Percentiles rank a stretch among this genome's conserved stretches.
phyloP scores from a whole-genome alignment of 2,888 invertebrate species.

The Altica lythri region DNA sequence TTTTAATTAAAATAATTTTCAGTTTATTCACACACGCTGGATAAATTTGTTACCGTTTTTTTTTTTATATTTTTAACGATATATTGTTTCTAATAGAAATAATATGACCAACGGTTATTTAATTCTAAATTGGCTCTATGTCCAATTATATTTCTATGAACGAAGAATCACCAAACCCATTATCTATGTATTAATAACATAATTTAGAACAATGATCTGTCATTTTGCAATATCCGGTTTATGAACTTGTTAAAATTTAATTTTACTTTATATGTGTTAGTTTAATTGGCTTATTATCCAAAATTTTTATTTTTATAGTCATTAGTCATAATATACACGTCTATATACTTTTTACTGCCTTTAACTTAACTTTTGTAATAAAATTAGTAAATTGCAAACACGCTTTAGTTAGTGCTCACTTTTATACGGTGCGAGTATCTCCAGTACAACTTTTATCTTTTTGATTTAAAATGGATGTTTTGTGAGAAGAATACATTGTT shows the following conservation, averaged over 20 bases:
- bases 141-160: slow-evolving; percentile 12
- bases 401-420: too few species aligned
- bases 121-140: slow-evolving; percentile 18
- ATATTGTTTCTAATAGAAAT: slow-evolving; percentile 41
- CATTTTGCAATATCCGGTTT: slow-evolving; percentile 8
- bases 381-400: too few species aligned
- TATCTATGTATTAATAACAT: slow-evolving; percentile 1
- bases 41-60: slow-evolving; percentile 47
- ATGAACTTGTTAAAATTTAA: slow-evolving; percentile 1
- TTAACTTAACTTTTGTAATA: too few species aligned
- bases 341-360: too few species aligned
- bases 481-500: too few species aligned
- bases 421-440: too few species aligned
- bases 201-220: slow-evolving; percentile 6
- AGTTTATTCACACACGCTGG: slow-evolving; percentile 42
- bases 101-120: slow-evolving; percentile 26
- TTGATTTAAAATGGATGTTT: too few species aligned
- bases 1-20: slow-evolving; percentile 39
- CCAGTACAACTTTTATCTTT: too few species aligned
- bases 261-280: background rate
- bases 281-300: background rate
- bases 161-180: too few species aligned
- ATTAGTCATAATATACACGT: too few species aligned
- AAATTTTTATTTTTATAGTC: slow-evolving; percentile 2
- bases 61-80: slow-evolving; percentile 46